These are phyloP conservation scores for Trachemys scripta DNA, from an alignment of 2,113 vertebrate genomes.

Conservation along the genomic window DNA sequence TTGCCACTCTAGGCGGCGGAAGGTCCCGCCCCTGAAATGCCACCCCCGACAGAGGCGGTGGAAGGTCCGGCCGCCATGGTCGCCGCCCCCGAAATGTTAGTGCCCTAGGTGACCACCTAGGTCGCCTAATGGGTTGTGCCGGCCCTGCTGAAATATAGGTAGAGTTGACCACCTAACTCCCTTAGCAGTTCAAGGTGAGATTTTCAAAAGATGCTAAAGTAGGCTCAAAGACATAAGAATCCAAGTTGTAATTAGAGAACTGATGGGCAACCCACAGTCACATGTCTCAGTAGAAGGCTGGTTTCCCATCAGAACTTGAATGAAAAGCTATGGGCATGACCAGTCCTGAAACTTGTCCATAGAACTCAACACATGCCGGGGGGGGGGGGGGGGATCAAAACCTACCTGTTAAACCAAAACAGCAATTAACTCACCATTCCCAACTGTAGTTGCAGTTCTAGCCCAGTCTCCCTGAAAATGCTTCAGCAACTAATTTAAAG, in stretches of 20 bases:
- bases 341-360: neutral
- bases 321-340: neutral
- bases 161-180: neutral
- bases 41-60: too few relatives aligned
- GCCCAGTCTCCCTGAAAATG: too few relatives aligned
- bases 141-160: neutral
- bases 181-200: neutral
- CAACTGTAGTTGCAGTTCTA: fast-evolving
- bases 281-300: neutral
- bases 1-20: too few relatives aligned
- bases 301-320: neutral
- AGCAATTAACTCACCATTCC: neutral
- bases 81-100: too few relatives aligned
- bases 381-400: neutral
- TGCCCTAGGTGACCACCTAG: too few relatives aligned
- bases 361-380: neutral
- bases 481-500: neutral
- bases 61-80: too few relatives aligned
- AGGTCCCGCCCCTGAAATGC: too few relatives aligned
- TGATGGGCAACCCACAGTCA: neutral
- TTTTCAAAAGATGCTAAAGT: neutral
- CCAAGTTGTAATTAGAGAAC: neutral
- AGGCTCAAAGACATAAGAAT: neutral
- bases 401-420: neutral
- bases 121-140: too few relatives aligned